Evolutionary conservation across 2,888 invertebrate genomes (phyloP).

Genomic region (Pemphredon lugubris): DNA sequence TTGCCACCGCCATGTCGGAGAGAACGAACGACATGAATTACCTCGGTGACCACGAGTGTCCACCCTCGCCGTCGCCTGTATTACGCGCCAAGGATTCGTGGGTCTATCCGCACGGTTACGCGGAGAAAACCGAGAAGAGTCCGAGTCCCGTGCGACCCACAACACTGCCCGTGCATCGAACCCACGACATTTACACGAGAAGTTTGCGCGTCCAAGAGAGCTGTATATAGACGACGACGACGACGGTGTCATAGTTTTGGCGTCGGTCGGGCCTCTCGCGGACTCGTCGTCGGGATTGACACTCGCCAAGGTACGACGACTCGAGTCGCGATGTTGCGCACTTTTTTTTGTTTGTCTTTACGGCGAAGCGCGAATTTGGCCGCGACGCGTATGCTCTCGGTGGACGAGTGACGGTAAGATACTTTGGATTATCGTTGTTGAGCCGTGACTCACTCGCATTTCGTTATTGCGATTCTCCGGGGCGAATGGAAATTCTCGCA

Average conservation of each 20-base stretch:
- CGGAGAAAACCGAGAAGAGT: slow-evolving; percentile 65
- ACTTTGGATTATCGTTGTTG: too few species aligned
- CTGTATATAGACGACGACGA: slow-evolving; percentile 75
- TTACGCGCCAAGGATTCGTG: slow-evolving; percentile 72
- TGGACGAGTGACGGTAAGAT: too few species aligned
- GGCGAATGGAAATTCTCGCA: too few species aligned
- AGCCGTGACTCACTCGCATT: too few species aligned
- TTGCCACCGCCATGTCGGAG: slow-evolving; percentile 59
- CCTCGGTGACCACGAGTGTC: slow-evolving; percentile 68
- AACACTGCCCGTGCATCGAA: slow-evolving; percentile 75
- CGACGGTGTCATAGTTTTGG: too few species aligned
- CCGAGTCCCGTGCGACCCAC: slow-evolving; percentile 73
- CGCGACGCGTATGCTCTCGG: too few species aligned
- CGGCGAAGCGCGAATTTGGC: too few species aligned
- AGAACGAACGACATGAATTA: slow-evolving; percentile 66
- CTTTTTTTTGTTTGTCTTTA: too few species aligned
- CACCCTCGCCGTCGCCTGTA: slow-evolving; percentile 66
- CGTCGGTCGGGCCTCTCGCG: not conserved
- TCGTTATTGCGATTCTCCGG: too few species aligned
- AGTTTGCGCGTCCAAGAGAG: slow-evolving; percentile 77
- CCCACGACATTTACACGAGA: slow-evolving; percentile 77
- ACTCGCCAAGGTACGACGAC: slow-evolving; percentile 17
- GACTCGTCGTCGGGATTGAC: slow-evolving; percentile 5
- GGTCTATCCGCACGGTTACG: slow-evolving; percentile 73
- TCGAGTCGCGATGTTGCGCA: not conserved